Evolutionary conservation across 2,797 vertebrate genomes (phyloP), one percentile per base, ranked within the genome.

Genomic region (Meriones psammophilus): DNA sequence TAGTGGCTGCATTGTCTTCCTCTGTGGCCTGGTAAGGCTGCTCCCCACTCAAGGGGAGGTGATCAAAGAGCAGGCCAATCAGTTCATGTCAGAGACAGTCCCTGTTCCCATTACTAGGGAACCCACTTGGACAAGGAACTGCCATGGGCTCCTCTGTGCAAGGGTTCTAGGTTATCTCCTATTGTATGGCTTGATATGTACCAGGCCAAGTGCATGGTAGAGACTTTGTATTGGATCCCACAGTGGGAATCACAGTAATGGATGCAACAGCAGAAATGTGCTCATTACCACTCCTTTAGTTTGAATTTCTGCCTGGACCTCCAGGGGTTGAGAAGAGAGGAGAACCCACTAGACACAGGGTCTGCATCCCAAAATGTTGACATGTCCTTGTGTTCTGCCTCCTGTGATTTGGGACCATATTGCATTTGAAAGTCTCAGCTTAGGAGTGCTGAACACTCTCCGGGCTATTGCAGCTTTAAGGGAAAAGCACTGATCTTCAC

Each of bases 351-450:
- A 84, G 71, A 80, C 76, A 66, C 73, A 92, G 95, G 90, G 39
- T 30, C 92, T 62, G 50, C 1, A 10, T 94, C 56, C 60, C 62
- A 0, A 71, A 56, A 58, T 39, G 22, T 50, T 87, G 85, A 18
- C n/a, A 39, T 95, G 79, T 96, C 87, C 89, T 87, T 96, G 54
- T 95, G 92, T 92, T 95, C 56, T 18, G 69, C 79, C 78, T 92
- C 92, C 71, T 83, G 93, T 60, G 90, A 74, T 64, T 91, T 94
- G 90, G n/a, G 77, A 90, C 92, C 86, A 64, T 8, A 94, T 84
- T 96, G 74, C 73, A 79, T 89, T 94, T 97, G 94, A 88, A 96
- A 94, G 73, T 92, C 78, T 90, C 3, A 92, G 26, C 60, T 90
- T 76, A 1, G 8, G 90, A 92, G 76, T 1, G 6, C 79, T 88